Conservation (phyloP, 2,113 vertebrate species). For the Nothoprocta pentlandii region DNA sequence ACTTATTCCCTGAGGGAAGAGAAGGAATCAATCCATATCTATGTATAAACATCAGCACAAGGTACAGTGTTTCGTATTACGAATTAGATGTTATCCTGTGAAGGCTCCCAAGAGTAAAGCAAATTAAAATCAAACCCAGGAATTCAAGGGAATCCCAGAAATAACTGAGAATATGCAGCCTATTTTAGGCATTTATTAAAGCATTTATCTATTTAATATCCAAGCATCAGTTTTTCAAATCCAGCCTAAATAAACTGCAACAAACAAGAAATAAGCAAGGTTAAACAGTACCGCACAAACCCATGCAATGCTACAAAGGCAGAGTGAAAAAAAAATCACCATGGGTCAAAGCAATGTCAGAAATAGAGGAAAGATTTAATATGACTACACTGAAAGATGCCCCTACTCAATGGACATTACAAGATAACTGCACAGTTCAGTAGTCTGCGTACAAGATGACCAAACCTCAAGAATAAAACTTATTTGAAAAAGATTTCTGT, state of each 20-base stretch:
- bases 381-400: neutral
- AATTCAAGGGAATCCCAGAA: neutral
- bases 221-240: conserved; percentile 19
- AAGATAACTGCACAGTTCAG: conserved; percentile 8
- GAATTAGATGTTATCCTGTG: neutral
- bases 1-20: neutral
- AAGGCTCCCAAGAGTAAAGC: neutral
- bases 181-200: neutral
- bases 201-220: neutral
- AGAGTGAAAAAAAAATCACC: neutral
- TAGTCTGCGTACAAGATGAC: neutral
- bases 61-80: neutral
- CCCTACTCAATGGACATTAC: neutral
- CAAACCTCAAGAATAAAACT: neutral
- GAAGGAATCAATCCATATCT: neutral
- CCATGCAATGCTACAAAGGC: neutral
- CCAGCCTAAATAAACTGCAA: neutral
- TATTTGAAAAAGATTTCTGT: neutral
- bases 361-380: neutral
- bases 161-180: neutral
- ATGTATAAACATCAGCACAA: neutral
- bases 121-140: conserved; percentile 14
- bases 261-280: neutral
- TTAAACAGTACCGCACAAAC: conserved; percentile 6
- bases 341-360: neutral